These are phyloP conservation scores for Phoenicopterus ruber DNA, from an alignment of 2,113 vertebrate species.

Conservation along the genomic window DNA sequence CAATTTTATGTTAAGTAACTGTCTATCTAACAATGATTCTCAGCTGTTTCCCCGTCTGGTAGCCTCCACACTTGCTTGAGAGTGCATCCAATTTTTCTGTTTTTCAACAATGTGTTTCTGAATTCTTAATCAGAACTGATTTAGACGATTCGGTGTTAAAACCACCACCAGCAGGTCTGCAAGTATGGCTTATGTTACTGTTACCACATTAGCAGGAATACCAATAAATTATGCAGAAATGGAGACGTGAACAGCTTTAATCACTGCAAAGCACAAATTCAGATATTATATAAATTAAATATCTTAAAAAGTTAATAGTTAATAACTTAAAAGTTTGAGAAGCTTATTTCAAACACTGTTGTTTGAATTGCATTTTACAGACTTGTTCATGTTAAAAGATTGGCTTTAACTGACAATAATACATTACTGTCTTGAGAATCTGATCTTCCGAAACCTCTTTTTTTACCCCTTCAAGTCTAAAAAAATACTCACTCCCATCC, in stretches of 20 bases:
- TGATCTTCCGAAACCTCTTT: not conserved
- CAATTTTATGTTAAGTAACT: not conserved
- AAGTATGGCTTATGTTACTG: not conserved
- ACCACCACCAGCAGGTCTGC: not conserved
- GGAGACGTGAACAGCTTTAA: not conserved
- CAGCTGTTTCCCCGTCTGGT: not conserved
- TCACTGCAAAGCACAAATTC: not conserved
- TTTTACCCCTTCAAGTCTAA: not conserved
- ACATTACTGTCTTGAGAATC: not conserved
- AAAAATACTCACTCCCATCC: not conserved
- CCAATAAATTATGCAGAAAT: not conserved
- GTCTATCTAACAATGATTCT: not conserved
- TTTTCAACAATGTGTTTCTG: not conserved
- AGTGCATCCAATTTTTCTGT: not conserved
- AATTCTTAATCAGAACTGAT: not conserved
- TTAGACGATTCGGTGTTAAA: not conserved
- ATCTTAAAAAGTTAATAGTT: not conserved
- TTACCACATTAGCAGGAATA: not conserved
- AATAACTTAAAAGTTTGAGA: not conserved
- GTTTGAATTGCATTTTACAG: not conserved
- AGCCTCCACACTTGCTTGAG: not conserved
- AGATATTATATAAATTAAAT: not conserved
- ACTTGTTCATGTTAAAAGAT: not conserved
- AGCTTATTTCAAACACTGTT: not conserved
- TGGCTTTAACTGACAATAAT: not conserved